Percentiles rank a stretch among this genome's conserved stretches.
Conservation (phyloP, 2,888 invertebrate genomes). For the Eudemis profundana region DNA sequence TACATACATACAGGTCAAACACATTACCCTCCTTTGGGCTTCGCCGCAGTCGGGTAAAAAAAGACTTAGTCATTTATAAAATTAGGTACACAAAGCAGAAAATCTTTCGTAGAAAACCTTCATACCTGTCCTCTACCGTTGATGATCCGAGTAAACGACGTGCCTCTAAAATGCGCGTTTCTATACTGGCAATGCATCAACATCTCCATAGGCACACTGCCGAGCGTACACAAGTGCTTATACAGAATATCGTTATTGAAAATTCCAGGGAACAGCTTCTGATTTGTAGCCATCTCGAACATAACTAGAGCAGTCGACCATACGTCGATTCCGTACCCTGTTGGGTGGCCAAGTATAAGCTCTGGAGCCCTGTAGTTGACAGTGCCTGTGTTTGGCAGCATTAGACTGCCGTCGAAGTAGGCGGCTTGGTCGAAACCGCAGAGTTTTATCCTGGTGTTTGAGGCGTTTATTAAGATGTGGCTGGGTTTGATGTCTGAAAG, state of each 20-base stretch:
- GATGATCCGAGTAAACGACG: slow-evolving; percentile 50
- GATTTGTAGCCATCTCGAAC: slow-evolving; percentile 64
- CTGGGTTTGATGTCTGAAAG: slow-evolving; percentile 70
- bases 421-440: slow-evolving; percentile 67
- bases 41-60: too few species aligned
- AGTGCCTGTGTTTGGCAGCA: slow-evolving; percentile 55
- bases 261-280: slow-evolving; percentile 54
- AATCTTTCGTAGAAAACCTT: slow-evolving; percentile 9
- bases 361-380: slow-evolving; percentile 67
- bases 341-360: slow-evolving; percentile 63
- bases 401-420: slow-evolving; percentile 39
- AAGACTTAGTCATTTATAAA: too few species aligned
- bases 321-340: slow-evolving; percentile 62
- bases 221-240: slow-evolving; percentile 61
- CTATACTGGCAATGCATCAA: slow-evolving; percentile 50
- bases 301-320: slow-evolving; percentile 69
- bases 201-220: slow-evolving; percentile 59
- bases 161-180: slow-evolving; percentile 53
- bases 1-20: too few species aligned
- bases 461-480: slow-evolving; percentile 64
- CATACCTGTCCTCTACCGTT: slow-evolving; percentile 49
- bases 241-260: slow-evolving; percentile 62
- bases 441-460: slow-evolving; percentile 58
- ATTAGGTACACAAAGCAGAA: too few species aligned
- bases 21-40: too few species aligned